phyloP scores from a whole-genome alignment of 92 coral and sea anemone species.

The Palythoa caribaeorum region DNA sequence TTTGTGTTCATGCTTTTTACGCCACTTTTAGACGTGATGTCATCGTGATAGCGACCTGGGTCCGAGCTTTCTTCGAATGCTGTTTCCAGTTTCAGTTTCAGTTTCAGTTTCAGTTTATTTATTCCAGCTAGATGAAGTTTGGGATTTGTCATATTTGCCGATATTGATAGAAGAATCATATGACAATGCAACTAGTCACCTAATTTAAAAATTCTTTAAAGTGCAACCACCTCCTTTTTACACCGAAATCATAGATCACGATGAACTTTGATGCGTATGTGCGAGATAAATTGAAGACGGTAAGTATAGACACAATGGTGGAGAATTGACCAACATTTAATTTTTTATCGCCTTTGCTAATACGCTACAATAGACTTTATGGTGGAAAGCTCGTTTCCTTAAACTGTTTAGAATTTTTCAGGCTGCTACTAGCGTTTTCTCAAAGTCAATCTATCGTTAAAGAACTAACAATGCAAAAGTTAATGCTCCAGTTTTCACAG shows the following conservation, averaged over 20 bases:
- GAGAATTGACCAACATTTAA: not conserved
- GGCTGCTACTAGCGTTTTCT: too few species aligned
- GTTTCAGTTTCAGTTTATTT: not conserved
- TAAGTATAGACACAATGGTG: constrained; percentile 30
- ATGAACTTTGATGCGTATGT: constrained; percentile 67
- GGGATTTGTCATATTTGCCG: too few species aligned
- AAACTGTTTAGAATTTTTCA: too few species aligned
- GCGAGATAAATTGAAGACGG: constrained; percentile 67
- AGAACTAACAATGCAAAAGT: too few species aligned
- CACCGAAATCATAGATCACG: not conserved
- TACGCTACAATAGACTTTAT: not conserved
- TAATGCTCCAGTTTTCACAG: too few species aligned
- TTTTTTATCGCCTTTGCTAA: not conserved
- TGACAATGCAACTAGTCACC: constrained; percentile 2
- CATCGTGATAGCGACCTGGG: constrained; percentile 26
- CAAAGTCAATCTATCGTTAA: too few species aligned
- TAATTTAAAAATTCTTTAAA: constrained; percentile 13
- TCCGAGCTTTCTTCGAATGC: constrained; percentile 22
- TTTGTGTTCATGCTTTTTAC: not conserved
- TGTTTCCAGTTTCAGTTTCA: not conserved
- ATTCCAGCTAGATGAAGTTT: not conserved
- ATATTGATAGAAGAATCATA: too few species aligned
- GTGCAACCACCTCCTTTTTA: not conserved
- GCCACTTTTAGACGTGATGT: constrained; percentile 22
- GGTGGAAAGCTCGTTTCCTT: too few species aligned